phyloP scores from a whole-genome alignment of 2,888 invertebrate genomes.

The Eurytoma californica region DNA sequence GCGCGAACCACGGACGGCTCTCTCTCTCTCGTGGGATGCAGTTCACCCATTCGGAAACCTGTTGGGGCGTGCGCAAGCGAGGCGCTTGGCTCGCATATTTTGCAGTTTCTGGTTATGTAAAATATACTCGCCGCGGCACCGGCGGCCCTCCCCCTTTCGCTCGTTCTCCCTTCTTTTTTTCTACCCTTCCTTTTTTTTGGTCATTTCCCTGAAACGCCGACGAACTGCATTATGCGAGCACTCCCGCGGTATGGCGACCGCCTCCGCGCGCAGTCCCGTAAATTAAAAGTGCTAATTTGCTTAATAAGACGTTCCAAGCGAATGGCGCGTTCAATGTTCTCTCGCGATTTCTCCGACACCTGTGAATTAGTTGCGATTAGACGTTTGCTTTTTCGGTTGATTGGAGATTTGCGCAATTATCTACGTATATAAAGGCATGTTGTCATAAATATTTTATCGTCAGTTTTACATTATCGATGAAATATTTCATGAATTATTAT shows the following conservation, averaged over 20 bases:
- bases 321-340: neutral
- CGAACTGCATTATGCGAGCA: conserved; percentile 9
- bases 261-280: conserved; percentile 10
- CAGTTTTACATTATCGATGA: too few species aligned
- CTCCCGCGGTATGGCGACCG: neutral
- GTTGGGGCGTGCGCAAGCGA: conserved; percentile 19
- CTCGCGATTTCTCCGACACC: too few species aligned
- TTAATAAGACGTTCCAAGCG: conserved; percentile 41
- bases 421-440: too few species aligned
- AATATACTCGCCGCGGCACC: conserved; percentile 7
- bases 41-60: conserved; percentile 35
- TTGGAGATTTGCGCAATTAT: too few species aligned
- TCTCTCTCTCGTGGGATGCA: conserved; percentile 1
- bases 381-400: too few species aligned
- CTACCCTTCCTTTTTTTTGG: too few species aligned
- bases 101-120: conserved; percentile 43
- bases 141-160: neutral
- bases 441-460: too few species aligned
- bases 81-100: conserved; percentile 19
- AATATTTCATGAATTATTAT: too few species aligned
- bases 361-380: too few species aligned
- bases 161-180: neutral
- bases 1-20: too few species aligned
- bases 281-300: conserved; percentile 46
- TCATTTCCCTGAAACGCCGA: neutral